These are phyloP conservation scores for Cyphomyrus plagiostoma DNA, from an alignment of 2,113 vertebrate genomes.

Conservation along the genomic window DNA sequence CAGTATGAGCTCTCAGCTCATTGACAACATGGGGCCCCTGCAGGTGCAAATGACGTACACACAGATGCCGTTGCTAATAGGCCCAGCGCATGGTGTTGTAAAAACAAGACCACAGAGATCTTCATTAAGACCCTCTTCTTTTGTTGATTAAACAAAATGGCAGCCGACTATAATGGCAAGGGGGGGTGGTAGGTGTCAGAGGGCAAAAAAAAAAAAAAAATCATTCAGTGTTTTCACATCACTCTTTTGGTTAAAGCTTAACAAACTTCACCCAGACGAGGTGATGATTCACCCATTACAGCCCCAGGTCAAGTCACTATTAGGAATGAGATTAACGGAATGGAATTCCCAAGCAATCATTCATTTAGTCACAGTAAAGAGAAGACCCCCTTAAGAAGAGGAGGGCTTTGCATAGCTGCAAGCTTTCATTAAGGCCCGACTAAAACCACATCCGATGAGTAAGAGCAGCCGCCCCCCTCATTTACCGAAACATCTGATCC, in stretches of 20 bases:
- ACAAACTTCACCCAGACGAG: constrained; percentile 24
- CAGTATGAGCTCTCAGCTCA: constrained; percentile 7
- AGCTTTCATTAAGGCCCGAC: constrained; percentile 57
- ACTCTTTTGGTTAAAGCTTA: constrained; percentile 13
- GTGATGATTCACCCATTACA: constrained; percentile 38
- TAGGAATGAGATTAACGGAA: constrained; percentile 61
- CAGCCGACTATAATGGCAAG: background rate
- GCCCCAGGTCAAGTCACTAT: constrained; percentile 53
- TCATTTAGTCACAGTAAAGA: constrained; percentile 44
- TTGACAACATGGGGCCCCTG: constrained; percentile 16
- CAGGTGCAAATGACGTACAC: constrained; percentile 37
- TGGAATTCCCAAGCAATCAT: constrained; percentile 55
- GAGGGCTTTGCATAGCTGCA: constrained; percentile 55
- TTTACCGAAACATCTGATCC: constrained; percentile 58
- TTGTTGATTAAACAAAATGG: constrained; percentile 12
- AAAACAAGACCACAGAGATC: constrained; percentile 15
- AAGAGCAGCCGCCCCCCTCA: constrained; percentile 57
- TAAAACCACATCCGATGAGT: constrained; percentile 71
- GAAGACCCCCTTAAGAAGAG: constrained; percentile 52
- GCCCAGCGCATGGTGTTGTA: background rate
- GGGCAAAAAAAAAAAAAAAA: background rate
- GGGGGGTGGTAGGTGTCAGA: background rate
- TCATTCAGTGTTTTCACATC: background rate
- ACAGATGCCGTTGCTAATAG: constrained; percentile 18
- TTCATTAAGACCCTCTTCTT: constrained; percentile 9